A percentile compares a stretch with the other conserved stretches of the same genome.
Conservation (phyloP, 2,888 invertebrate genomes). For the Helicoverpa assulta region DNA sequence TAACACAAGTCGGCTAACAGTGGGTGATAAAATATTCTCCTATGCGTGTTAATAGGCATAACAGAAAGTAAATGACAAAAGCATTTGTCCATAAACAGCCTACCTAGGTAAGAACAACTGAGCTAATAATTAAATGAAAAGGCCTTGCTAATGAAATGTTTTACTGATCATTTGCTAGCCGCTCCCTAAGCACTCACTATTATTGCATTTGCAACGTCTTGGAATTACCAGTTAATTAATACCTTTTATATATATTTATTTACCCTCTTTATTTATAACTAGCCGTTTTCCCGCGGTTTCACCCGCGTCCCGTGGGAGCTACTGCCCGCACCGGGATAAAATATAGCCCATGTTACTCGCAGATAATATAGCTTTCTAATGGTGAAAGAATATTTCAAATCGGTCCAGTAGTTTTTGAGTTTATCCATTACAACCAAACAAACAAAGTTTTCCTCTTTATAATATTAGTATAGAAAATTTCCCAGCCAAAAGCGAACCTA, state of each 20-base stretch:
- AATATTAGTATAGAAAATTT: too few species aligned
- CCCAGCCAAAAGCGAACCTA: not conserved
- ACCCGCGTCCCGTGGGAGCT: too few species aligned
- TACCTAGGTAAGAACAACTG: conserved; percentile 24
- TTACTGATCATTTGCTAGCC: conserved; percentile 51
- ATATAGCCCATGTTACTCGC: too few species aligned
- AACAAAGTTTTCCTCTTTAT: too few species aligned
- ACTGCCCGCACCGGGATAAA: too few species aligned
- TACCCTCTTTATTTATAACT: not conserved
- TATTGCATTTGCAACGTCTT: conserved; percentile 51
- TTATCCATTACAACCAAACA: too few species aligned
- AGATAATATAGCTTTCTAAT: too few species aligned
- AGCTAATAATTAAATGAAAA: conserved; percentile 52
- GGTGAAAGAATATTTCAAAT: too few species aligned
- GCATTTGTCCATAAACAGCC: conserved; percentile 9
- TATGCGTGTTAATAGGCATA: not conserved
- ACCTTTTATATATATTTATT: not conserved
- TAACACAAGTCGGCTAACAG: too few species aligned
- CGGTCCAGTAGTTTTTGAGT: too few species aligned
- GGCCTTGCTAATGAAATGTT: conserved; percentile 54
- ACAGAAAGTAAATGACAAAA: conserved; percentile 4
- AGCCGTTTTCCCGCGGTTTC: too few species aligned
- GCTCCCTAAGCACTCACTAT: conserved; percentile 53
- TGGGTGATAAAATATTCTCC: too few species aligned
- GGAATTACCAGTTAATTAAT: conserved; percentile 18